A percentile compares a stretch with the other conserved stretches of the same genome.
Evolutionary conservation across 2,113 vertebrate genomes (phyloP).

Genomic region (Hippocampus zosterae): DNA sequence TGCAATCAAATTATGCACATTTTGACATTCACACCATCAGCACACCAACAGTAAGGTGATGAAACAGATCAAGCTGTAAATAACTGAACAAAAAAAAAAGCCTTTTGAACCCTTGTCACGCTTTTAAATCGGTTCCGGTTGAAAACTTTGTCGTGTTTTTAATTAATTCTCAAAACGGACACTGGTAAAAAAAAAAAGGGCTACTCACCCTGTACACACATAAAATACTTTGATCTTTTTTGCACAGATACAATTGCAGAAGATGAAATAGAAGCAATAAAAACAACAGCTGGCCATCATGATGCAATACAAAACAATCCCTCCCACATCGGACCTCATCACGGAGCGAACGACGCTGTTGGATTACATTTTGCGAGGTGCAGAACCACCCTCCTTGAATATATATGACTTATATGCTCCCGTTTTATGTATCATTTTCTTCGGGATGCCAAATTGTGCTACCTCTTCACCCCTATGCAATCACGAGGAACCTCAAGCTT

Average conservation of each 20-base stretch:
- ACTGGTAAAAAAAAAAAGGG: not conserved
- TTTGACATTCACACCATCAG: not conserved
- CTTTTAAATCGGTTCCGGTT: not conserved
- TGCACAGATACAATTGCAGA: not conserved
- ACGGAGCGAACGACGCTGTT: not conserved
- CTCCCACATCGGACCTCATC: not conserved
- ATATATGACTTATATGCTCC: not conserved
- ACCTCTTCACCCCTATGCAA: not conserved
- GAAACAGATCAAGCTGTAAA: not conserved
- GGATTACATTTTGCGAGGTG: not conserved
- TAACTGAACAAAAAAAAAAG: not conserved
- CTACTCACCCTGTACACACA: not conserved
- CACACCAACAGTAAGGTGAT: not conserved
- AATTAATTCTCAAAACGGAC: not conserved
- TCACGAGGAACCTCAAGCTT: not conserved
- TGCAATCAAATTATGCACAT: not conserved
- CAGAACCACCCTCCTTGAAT: not conserved
- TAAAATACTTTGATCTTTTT: not conserved
- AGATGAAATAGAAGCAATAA: not conserved
- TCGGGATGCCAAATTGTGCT: not conserved
- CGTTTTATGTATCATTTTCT: not conserved
- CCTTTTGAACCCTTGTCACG: not conserved
- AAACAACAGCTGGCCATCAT: constrained; percentile 5
- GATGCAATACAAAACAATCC: constrained; percentile 14
- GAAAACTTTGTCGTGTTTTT: not conserved